phyloP scores from a whole-genome alignment of 2,797 vertebrate genomes.

The Smutsia gigantea region DNA sequence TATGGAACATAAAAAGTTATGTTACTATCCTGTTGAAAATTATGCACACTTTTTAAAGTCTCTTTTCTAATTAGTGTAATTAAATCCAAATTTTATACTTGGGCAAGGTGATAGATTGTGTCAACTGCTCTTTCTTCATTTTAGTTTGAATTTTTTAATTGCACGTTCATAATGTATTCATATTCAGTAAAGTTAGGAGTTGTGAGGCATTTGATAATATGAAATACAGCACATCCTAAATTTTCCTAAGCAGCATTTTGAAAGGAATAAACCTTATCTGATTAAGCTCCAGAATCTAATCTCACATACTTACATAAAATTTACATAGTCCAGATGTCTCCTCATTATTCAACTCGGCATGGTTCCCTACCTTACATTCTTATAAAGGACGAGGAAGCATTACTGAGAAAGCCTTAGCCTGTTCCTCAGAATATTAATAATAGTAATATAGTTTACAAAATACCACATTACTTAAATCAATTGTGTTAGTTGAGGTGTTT shows the following conservation, averaged over 20 bases:
- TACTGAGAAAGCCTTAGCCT: not conserved
- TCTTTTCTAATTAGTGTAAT: constrained; percentile 78
- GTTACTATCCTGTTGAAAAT: constrained; percentile 62
- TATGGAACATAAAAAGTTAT: constrained; percentile 65
- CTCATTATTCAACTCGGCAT: constrained; percentile 51
- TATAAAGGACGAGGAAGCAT: not conserved
- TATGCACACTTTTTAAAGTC: constrained; percentile 61
- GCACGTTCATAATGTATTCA: constrained; percentile 48
- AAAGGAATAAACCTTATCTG: constrained; percentile 56
- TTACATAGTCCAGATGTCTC: constrained; percentile 69
- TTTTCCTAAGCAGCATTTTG: constrained; percentile 44
- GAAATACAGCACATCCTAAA: constrained; percentile 51
- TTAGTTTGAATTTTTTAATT: constrained; percentile 55
- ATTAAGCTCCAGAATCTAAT: constrained; percentile 64
- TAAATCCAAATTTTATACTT: constrained; percentile 69
- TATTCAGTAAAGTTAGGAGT: constrained; percentile 21
- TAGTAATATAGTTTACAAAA: not conserved
- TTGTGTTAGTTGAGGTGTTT: not conserved
- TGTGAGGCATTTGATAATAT: constrained; percentile 66
- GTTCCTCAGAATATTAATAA: not conserved
- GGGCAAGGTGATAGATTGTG: constrained; percentile 67
- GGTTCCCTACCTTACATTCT: not conserved
- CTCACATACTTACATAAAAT: constrained; percentile 57
- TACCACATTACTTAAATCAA: not conserved
- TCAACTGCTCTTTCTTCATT: constrained; percentile 66